A percentile compares a stretch with the other conserved stretches of the same genome.
phyloP scores from a whole-genome alignment of 2,797 vertebrate species.

The Periophthalmus magnuspinnatus region DNA sequence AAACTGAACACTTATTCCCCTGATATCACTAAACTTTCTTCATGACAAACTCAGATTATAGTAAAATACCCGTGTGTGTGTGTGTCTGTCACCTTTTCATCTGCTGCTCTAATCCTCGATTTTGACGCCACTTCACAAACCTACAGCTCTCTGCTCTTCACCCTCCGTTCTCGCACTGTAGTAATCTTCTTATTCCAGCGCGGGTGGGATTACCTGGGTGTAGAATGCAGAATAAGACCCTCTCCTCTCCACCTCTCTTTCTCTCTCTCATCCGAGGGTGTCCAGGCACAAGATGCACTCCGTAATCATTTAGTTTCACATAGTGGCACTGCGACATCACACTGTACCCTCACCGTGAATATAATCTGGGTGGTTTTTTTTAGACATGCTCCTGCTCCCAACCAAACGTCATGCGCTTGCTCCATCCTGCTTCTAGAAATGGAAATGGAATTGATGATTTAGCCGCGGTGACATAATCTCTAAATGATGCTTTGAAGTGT shows the following conservation, averaged over 20 bases:
- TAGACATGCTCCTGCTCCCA: conserved; percentile 16
- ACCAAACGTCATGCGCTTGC: conserved; percentile 14
- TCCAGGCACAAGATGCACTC: conserved; percentile 40
- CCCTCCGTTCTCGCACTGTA: conserved; percentile 34
- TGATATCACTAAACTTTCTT: too few relatives aligned
- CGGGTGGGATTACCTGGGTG: conserved; percentile 62
- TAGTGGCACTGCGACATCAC: conserved; percentile 29
- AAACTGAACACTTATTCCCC: too few relatives aligned
- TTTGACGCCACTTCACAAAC: conserved; percentile 10
- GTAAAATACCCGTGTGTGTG: conserved; percentile 13
- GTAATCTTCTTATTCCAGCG: conserved; percentile 67
- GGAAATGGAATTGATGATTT: conserved; percentile 36
- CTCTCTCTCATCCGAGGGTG: conserved; percentile 37
- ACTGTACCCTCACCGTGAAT: conserved; percentile 44
- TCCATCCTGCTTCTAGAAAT: conserved; percentile 17
- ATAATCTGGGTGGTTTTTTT: conserved; percentile 31
- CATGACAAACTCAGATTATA: neutral
- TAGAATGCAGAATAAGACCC: conserved; percentile 57
- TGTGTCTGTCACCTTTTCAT: neutral
- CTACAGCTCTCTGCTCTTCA: conserved; percentile 22
- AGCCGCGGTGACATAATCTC: conserved; percentile 17
- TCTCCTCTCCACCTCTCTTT: conserved; percentile 20
- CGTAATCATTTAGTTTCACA: conserved; percentile 63
- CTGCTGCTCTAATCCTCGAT: conserved; percentile 15
- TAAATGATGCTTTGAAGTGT: conserved; percentile 24